Evolutionary conservation across 2,888 invertebrate genomes (phyloP).

Genomic region (Perizoma affinitatum): DNA sequence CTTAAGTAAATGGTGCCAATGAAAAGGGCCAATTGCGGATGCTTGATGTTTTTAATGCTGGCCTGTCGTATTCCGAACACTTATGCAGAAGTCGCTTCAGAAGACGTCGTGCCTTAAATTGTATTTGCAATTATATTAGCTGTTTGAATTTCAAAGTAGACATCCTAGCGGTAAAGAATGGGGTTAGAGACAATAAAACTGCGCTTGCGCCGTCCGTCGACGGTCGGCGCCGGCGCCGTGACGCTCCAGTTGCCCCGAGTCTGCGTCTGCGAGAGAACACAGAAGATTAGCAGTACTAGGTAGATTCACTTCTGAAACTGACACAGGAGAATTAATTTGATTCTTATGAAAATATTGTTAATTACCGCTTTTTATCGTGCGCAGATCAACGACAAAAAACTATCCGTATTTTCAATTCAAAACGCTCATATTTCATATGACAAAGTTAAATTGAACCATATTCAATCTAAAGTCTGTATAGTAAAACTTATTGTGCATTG

Average conservation of each 20-base stretch:
- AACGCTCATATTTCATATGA: no score
- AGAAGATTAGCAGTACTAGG: conserved; percentile 1
- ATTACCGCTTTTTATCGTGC: no score
- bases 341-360: no score
- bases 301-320: no score
- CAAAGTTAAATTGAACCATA: no score
- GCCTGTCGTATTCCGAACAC: no score
- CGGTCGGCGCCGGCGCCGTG: conserved; percentile 73
- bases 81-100: conserved; percentile 20
- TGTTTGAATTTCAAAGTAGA: conserved; percentile 70
- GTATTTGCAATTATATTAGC: conserved; percentile 56
- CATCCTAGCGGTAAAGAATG: conserved; percentile 47
- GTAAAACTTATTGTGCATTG: background rate
- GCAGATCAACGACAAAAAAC: no score
- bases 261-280: conserved; percentile 19
- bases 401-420: no score
- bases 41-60: no score
- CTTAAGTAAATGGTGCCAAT: no score
- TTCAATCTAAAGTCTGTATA: background rate
- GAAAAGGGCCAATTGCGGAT: no score
- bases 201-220: conserved; percentile 52
- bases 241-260: conserved; percentile 71
- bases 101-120: conserved; percentile 12
- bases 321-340: no score
- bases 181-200: conserved; percentile 59